Evolutionary conservation across 2,797 vertebrate species (phyloP).

Genomic region (Taeniopygia guttata): DNA sequence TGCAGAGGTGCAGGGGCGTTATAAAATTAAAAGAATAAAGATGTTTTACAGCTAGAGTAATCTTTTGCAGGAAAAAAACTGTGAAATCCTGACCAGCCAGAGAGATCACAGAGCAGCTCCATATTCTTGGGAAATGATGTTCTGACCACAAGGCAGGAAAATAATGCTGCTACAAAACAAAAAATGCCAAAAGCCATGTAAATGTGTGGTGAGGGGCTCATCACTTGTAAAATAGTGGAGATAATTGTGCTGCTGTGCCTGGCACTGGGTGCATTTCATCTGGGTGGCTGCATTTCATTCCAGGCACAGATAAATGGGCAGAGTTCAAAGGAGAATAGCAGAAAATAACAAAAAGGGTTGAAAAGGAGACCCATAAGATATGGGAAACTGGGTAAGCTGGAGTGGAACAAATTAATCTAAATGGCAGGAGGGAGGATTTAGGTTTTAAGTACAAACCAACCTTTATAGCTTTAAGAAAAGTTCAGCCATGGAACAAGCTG

Average conservation of each 20-base stretch:
- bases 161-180: background rate
- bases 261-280: background rate
- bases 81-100: background rate
- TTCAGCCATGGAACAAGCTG: constrained; percentile 26
- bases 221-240: background rate
- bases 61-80: background rate
- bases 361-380: constrained; percentile 27
- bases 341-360: background rate
- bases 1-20: background rate
- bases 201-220: background rate
- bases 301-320: background rate
- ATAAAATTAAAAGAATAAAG: background rate
- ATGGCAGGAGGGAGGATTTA: background rate
- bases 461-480: constrained; percentile 41
- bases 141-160: background rate
- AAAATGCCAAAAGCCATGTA: background rate
- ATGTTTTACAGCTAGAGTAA: background rate
- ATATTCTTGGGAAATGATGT: background rate
- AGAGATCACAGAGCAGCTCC: background rate
- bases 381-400: background rate
- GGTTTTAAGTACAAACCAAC: constrained; percentile 32
- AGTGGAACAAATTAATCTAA: constrained; percentile 38
- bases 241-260: constrained; percentile 9
- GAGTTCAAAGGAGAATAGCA: constrained; percentile 8
- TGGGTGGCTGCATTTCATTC: background rate